Percentiles rank a stretch among this genome's conserved stretches.
phyloP scores from a whole-genome alignment of 2,888 invertebrate genomes.

The Neoascia interrupta region DNA sequence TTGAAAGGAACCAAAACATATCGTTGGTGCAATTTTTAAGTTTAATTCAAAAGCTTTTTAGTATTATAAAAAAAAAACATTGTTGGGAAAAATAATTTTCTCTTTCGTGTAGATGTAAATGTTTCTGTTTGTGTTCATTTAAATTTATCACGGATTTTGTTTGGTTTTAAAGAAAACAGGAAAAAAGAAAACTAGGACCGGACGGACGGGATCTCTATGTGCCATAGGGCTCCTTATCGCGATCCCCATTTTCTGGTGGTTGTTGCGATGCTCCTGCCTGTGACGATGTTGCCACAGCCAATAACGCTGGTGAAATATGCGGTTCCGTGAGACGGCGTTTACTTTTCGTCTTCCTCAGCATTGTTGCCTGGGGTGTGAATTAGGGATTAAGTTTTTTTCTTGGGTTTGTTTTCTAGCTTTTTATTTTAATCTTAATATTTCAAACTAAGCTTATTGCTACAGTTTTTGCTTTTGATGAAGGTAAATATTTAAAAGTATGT shows the following conservation, averaged over 20 bases:
- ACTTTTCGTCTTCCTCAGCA: conserved; percentile 99
- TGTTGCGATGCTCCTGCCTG: conserved; percentile 70
- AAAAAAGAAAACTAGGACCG: conserved; percentile 80
- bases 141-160: conserved; percentile 19
- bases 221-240: conserved; percentile 77
- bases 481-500: background rate
- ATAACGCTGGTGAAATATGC: conserved; percentile 82
- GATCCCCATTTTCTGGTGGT: conserved; percentile 83
- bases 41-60: background rate
- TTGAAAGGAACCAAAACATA: conserved; percentile 4
- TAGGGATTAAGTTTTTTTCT: conserved; percentile 33
- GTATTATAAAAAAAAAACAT: background rate
- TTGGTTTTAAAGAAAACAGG: conserved; percentile 78
- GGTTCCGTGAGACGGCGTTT: conserved; percentile 94
- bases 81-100: background rate
- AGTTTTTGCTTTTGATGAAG: background rate
- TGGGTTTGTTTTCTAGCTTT: conserved; percentile 5
- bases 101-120: conserved; percentile 3
- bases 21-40: too few relatives aligned
- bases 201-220: conserved; percentile 79
- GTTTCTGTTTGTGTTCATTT: conserved; percentile 1
- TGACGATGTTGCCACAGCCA: conserved; percentile 75
- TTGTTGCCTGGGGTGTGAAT: conserved; percentile 92
- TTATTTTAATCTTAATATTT: conserved; percentile 3
- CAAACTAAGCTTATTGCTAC: conserved; percentile 4